These are phyloP conservation scores for Etheostoma nigrum DNA, from an alignment of 2,797 vertebrate genomes.

Conservation along the genomic window DNA sequence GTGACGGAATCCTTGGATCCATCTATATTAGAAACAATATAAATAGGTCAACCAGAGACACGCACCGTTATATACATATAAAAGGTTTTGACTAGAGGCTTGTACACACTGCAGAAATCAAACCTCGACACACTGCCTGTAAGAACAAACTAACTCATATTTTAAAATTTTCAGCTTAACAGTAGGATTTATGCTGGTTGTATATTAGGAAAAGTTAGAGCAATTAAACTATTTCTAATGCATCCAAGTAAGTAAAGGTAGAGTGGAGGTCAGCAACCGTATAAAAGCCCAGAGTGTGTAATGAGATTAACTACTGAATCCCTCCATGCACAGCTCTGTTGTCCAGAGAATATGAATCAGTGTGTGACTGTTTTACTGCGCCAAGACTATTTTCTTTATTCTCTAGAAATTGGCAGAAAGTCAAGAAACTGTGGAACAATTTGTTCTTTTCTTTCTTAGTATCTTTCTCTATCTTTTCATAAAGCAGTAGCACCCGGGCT, in stretches of 20 bases:
- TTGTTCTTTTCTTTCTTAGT: constrained; percentile 61
- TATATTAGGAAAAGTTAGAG: constrained; percentile 32
- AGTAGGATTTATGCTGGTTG: constrained; percentile 20
- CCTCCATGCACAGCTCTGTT: constrained; percentile 30
- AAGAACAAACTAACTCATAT: constrained; percentile 16
- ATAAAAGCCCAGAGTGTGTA: constrained; percentile 48
- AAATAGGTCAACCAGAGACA: not conserved
- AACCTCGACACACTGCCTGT: not conserved
- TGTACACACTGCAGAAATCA: constrained; percentile 8
- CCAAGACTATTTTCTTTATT: constrained; percentile 41
- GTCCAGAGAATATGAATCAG: constrained; percentile 66
- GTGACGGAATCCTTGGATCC: constrained; percentile 2
- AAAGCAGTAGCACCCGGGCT: constrained; percentile 47
- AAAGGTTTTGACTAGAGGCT: not conserved
- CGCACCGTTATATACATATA: not conserved
- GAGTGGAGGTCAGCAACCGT: constrained; percentile 54
- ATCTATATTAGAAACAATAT: constrained; percentile 5
- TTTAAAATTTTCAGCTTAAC: constrained; percentile 5
- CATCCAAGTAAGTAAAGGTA: constrained; percentile 44
- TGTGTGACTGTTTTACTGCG: constrained; percentile 63
- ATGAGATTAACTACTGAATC: constrained; percentile 66
- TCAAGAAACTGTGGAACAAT: constrained; percentile 73
- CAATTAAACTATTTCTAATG: constrained; percentile 62
- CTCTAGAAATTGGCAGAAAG: constrained; percentile 57
- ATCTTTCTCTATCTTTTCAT: constrained; percentile 56